Evolutionary conservation across 2,113 vertebrate species (phyloP).

Genomic region (Anser brachyrhynchus): DNA sequence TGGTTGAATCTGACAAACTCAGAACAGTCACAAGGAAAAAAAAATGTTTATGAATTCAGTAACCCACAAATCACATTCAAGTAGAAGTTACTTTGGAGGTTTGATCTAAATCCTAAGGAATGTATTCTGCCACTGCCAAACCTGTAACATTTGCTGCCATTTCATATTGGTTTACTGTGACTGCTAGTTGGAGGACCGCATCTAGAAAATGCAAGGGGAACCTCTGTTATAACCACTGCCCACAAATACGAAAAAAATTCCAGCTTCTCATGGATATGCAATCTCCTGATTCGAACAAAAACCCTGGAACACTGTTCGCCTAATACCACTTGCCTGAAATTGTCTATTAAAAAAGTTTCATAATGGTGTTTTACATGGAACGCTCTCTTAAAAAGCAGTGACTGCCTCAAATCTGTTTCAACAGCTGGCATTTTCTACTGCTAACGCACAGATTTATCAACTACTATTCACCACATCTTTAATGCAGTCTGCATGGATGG

Average conservation of each 20-base stretch:
- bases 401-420: background rate
- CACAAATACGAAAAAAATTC: constrained; percentile 36
- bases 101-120: constrained; percentile 21
- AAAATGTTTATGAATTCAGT: background rate
- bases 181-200: background rate
- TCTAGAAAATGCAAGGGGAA: constrained; percentile 34
- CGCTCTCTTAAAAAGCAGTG: background rate
- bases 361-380: background rate
- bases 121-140: constrained; percentile 41
- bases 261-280: constrained; percentile 20
- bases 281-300: constrained; percentile 36
- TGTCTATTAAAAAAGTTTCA: background rate
- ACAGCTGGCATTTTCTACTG: background rate
- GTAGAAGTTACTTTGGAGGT: background rate
- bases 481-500: background rate
- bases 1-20: background rate
- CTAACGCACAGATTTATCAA: background rate
- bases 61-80: constrained; percentile 38
- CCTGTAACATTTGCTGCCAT: constrained; percentile 26
- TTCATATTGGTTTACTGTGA: constrained; percentile 26
- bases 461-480: background rate
- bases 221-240: constrained; percentile 29
- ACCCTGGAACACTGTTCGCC: background rate
- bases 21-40: background rate
- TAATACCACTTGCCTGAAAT: background rate